Base-by-base conservation (phyloP, 2,797 vertebrate species). In the Apodemus agrarius region DNA sequence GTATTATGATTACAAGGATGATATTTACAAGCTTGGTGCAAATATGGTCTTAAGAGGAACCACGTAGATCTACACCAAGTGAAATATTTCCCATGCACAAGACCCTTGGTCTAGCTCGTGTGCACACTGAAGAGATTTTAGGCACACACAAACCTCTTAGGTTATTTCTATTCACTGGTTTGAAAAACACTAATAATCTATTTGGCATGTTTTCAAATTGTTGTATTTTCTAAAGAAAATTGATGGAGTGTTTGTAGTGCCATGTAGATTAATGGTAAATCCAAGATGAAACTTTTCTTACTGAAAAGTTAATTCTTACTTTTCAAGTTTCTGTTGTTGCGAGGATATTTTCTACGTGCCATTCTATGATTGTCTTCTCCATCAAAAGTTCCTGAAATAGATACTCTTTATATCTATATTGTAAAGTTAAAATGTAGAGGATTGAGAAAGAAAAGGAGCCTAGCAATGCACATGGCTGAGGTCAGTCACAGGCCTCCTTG, bases 121-220 rank as follows among this genome's bases (percentile, higher is more conserved):
- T 31, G 37, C 19, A 6, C 34, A 16, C 5, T 59, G n/a, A 63
- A 40, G 0, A 2, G 4, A 90, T 63, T 95, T 89, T 37, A 57
- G 16, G 29, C 65, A 92, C 11, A 69, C 61, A 65, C 2, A 65
- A 1, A 43, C 26, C 12, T 81, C 34, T 74, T 17, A 26, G 31
- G 21, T 72, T 31, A 65, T 83, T 92, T 79, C 59, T 43, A 26
- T 2, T 24, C 54, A n/a, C 43, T 83, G 12, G 17, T 82, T 69
- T 93, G 54, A 95, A 85, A 69, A 21, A 13, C 5, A 72, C 14
- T 84, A 54, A 31, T 31, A 78, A 87, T 76, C 24, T 31, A 75
- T 54, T 90, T 29, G 78, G 37, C 46, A 79, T 69, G 46, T 52
- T 85, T 59, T 81, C 21, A 95, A 91, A 91, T 59, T 90, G 46